These are phyloP conservation scores for Gopherus flavomarginatus DNA, from an alignment of 2,113 vertebrate species.

Conservation along the genomic window DNA sequence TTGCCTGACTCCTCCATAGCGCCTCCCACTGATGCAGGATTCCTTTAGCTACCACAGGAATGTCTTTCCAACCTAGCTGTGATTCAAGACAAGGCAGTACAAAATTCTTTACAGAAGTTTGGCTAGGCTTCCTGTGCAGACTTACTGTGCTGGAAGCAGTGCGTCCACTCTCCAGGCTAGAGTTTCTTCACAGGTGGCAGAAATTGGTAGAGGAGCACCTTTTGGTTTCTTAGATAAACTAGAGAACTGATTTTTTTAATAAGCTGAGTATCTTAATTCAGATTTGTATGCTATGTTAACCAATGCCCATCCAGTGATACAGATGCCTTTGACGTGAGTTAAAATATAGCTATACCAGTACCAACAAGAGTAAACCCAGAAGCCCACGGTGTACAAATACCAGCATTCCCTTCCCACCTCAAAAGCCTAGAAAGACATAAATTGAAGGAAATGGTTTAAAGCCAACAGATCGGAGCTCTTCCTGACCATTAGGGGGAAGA, in stretches of 20 bases:
- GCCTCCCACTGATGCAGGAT: not conserved
- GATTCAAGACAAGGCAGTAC: not conserved
- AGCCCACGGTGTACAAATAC: rapidly evolving
- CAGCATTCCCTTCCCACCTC: not conserved
- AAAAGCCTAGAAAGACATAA: not conserved
- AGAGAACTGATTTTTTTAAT: not conserved
- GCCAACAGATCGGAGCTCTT: not conserved
- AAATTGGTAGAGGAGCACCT: not conserved
- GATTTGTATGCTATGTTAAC: not conserved
- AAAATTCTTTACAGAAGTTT: not conserved
- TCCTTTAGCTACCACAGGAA: not conserved
- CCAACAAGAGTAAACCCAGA: not conserved
- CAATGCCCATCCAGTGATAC: not conserved
- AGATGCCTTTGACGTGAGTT: not conserved
- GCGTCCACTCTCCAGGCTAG: not conserved
- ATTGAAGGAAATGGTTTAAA: not conserved
- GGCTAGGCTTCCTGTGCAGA: not conserved
- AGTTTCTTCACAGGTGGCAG: not conserved
- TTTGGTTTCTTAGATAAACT: not conserved
- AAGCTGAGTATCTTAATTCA: not conserved
- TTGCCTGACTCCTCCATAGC: not conserved
- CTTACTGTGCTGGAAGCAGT: not conserved
- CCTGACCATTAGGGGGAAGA: rapidly evolving
- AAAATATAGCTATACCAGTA: not conserved
- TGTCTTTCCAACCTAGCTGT: not conserved